Conservation (phyloP, 2,797 vertebrate species). For the Acrossocheilus wenchowensis region DNA sequence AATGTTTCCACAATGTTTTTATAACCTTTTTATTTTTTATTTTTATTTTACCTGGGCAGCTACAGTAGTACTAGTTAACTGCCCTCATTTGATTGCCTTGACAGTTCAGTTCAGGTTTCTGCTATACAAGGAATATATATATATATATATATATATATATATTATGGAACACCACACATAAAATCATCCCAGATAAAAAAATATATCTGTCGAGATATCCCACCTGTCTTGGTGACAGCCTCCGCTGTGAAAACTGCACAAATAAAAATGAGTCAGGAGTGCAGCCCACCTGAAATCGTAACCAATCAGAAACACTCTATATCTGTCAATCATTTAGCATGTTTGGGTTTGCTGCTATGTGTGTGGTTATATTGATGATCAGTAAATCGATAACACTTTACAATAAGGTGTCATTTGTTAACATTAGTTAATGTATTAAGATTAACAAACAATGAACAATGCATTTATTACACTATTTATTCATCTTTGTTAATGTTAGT, state of each 20-base stretch:
- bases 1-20: too few species aligned
- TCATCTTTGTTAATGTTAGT: too few species aligned
- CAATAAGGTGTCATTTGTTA: too few species aligned
- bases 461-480: too few species aligned
- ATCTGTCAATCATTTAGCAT: background rate
- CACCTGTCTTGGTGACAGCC: background rate
- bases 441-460: too few species aligned
- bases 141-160: too few species aligned
- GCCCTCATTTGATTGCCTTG: background rate
- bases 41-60: too few species aligned
- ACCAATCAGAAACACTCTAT: background rate
- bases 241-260: background rate
- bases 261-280: background rate
- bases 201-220: background rate
- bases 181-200: background rate
- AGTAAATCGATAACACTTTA: background rate
- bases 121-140: background rate
- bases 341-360: background rate
- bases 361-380: background rate
- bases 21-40: too few species aligned
- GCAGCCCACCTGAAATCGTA: background rate
- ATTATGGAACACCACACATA: background rate
- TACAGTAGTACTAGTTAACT: background rate
- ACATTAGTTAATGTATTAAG: too few species aligned
- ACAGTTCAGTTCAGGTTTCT: background rate